Evolutionary conservation across 2,797 vertebrate genomes (phyloP).

Genomic region (Gallinago nigripennis): DNA sequence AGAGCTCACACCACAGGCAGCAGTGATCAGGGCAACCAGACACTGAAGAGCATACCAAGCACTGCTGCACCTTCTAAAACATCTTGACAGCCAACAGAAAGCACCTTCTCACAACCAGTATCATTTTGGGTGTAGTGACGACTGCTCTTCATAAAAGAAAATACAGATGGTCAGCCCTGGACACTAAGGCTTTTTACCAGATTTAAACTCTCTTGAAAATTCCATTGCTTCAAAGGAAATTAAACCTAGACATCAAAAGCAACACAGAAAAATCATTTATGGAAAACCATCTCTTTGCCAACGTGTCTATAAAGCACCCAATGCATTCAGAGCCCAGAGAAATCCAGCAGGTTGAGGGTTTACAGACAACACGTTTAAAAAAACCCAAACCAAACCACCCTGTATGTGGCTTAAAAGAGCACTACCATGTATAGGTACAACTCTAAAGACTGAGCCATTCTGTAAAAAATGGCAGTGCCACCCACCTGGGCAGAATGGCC

Average conservation of each 20-base stretch:
- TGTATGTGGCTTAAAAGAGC: neutral
- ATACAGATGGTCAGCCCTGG: neutral
- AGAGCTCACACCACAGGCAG: neutral
- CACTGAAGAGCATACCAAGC: neutral
- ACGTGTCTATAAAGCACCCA: neutral
- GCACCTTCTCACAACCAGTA: neutral
- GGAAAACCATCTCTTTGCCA: neutral
- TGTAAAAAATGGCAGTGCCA: neutral
- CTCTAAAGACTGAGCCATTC: neutral
- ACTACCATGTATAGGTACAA: neutral
- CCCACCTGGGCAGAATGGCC: neutral
- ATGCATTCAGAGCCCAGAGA: neutral
- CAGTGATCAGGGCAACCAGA: neutral
- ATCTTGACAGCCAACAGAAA: neutral
- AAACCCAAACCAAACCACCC: neutral
- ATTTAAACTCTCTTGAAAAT: neutral
- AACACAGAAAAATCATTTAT: neutral
- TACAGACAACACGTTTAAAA: neutral
- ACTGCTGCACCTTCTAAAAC: neutral
- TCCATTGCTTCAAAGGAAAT: neutral
- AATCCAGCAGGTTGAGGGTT: neutral
- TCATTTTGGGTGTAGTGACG: neutral
- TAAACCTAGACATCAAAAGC: neutral
- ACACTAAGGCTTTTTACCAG: neutral
- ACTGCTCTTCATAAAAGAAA: neutral